These are phyloP conservation scores for Crotalus tigris DNA, from an alignment of 2,113 vertebrate genomes.

Conservation along the genomic window DNA sequence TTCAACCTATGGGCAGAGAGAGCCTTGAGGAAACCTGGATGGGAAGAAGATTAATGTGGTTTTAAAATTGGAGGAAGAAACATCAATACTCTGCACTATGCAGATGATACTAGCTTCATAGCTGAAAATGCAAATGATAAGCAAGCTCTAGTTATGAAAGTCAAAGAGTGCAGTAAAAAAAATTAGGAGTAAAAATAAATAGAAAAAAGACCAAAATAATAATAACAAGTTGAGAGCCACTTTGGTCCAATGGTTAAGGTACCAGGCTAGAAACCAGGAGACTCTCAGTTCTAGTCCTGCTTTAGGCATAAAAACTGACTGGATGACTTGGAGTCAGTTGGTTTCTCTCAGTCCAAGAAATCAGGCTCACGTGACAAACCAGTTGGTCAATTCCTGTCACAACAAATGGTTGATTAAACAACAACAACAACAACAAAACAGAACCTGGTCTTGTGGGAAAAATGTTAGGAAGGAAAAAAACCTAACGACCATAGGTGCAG, in stretches of 20 bases:
- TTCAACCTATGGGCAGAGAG: not conserved
- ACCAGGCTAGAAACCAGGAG: not conserved
- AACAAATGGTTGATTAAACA: not conserved
- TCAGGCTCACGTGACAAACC: not conserved
- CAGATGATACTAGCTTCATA: not conserved
- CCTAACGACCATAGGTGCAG: not conserved
- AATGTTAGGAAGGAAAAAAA: not conserved
- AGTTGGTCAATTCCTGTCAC: not conserved
- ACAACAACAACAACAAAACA: too few species aligned
- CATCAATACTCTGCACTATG: not conserved
- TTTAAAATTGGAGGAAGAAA: not conserved
- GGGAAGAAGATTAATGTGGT: not conserved
- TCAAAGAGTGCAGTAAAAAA: not conserved
- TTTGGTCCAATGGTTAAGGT: not conserved
- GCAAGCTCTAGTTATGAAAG: not conserved
- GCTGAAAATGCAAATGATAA: not conserved
- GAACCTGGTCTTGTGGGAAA: not conserved
- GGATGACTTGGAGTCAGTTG: not conserved
- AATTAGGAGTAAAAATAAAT: not conserved
- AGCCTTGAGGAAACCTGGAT: not conserved
- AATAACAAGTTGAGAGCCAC: not conserved
- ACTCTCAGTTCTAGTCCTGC: not conserved
- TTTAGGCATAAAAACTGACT: not conserved
- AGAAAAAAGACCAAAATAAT: not conserved
- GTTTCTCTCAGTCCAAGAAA: not conserved